Conservation (phyloP, 2,113 vertebrate species). For the Panurus biarmicus region DNA sequence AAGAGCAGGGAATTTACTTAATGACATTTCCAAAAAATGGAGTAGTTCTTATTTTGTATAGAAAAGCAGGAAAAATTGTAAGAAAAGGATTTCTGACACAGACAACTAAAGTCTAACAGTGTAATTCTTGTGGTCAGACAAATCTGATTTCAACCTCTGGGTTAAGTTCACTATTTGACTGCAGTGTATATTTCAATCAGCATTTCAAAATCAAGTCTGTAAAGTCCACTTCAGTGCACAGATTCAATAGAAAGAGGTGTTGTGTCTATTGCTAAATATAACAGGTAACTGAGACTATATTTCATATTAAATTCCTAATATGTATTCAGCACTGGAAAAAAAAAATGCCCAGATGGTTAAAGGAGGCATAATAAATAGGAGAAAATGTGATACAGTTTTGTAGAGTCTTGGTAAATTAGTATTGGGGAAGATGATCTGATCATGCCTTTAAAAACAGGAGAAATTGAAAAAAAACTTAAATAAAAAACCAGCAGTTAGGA, state of each 20-base stretch:
- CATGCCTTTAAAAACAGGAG: background rate
- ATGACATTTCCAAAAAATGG: background rate
- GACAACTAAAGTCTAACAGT: background rate
- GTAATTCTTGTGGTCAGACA: background rate
- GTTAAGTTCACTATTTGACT: background rate
- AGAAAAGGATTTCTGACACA: background rate
- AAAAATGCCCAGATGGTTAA: background rate
- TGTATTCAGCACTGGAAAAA: background rate
- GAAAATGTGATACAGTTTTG: background rate
- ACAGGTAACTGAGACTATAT: background rate
- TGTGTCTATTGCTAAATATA: background rate
- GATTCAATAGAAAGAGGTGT: background rate
- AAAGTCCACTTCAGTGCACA: background rate
- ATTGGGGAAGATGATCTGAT: background rate
- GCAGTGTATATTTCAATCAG: background rate
- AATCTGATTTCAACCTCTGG: background rate
- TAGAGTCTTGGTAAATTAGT: background rate
- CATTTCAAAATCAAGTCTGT: background rate
- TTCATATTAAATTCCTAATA: background rate
- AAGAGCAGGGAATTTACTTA: background rate
- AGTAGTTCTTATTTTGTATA: background rate
- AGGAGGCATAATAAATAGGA: background rate
- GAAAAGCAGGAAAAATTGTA: background rate
- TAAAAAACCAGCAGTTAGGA: background rate
- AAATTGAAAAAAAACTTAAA: too few relatives aligned